Conservation (phyloP, 2,888 invertebrate species). For the Tetrapedia diversipes region DNA sequence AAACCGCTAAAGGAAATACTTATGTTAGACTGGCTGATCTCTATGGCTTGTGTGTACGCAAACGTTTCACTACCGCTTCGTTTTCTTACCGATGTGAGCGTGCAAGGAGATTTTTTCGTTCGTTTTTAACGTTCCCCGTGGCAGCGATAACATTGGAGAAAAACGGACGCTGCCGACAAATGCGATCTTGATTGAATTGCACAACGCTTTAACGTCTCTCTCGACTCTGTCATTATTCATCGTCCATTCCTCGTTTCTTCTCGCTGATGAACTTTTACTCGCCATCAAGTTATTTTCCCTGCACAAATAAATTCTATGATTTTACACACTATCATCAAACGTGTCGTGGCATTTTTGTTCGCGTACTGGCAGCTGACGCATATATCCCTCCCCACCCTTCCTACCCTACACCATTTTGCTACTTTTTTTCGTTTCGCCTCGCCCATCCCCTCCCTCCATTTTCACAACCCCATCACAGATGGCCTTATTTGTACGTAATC, state of each 20-base stretch:
- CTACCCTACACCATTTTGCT: not conserved
- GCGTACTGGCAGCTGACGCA: slow-evolving; percentile 64
- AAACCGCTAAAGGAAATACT: slow-evolving; percentile 57
- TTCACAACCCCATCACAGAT: slow-evolving; percentile 75
- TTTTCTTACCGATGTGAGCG: slow-evolving; percentile 55
- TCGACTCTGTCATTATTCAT: not conserved
- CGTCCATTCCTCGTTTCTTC: slow-evolving; percentile 65
- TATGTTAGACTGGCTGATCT: slow-evolving; percentile 59
- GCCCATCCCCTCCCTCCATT: not conserved
- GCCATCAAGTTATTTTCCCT: slow-evolving; percentile 75
- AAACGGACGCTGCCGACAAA: slow-evolving; percentile 38
- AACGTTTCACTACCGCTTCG: slow-evolving; percentile 33
- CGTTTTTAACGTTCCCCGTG: slow-evolving; percentile 21
- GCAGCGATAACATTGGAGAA: slow-evolving; percentile 26
- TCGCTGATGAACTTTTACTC: slow-evolving; percentile 70
- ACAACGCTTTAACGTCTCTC: not conserved
- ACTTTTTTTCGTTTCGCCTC: not conserved
- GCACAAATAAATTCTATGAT: slow-evolving; percentile 79
- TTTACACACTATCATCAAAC: slow-evolving; percentile 67
- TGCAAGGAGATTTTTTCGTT: slow-evolving; percentile 35
- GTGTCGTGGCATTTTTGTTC: slow-evolving; percentile 55
- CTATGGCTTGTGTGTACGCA: slow-evolving; percentile 54
- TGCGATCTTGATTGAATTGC: slow-evolving; percentile 27
- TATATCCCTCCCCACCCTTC: slow-evolving; percentile 34
- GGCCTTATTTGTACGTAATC: slow-evolving; percentile 69